Evolutionary conservation across 1,140 invertebrate genomes (phyloP).

Genomic region (Wasmannia auropunctata): DNA sequence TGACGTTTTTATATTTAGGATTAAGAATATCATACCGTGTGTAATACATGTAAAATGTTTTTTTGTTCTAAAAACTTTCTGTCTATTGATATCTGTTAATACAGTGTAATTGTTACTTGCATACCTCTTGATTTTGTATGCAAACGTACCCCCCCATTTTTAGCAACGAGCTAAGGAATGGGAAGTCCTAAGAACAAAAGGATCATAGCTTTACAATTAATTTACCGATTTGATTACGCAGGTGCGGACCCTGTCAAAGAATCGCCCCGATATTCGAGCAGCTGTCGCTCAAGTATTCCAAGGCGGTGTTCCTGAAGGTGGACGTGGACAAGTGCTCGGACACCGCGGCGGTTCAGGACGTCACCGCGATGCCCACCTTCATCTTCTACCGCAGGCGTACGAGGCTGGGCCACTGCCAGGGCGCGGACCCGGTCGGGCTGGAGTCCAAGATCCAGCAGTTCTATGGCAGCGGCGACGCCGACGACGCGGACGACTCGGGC

Average conservation of each 20-base stretch:
- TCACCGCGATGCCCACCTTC: slow-evolving; percentile 99
- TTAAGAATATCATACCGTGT: too few relatives aligned
- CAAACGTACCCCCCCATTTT: neutral
- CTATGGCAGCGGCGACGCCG: slow-evolving; percentile 90
- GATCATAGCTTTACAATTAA: neutral
- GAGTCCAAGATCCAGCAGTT: slow-evolving; percentile 96
- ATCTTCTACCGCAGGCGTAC: slow-evolving; percentile 95
- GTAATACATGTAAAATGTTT: too few relatives aligned
- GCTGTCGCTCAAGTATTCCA: slow-evolving; percentile 93
- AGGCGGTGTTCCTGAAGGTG: slow-evolving; percentile 97
- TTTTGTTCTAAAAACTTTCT: too few relatives aligned
- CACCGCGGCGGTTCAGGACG: slow-evolving; percentile 93
- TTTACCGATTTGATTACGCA: slow-evolving; percentile 78
- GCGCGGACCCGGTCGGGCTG: slow-evolving; percentile 92
- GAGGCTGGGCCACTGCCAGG: slow-evolving; percentile 93
- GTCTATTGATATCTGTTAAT: too few relatives aligned
- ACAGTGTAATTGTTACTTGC: neutral
- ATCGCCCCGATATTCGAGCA: slow-evolving; percentile 97
- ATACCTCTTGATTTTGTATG: neutral
- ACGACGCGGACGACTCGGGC: slow-evolving; percentile 88
- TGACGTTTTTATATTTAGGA: too few relatives aligned
- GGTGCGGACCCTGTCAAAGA: slow-evolving; percentile 97
- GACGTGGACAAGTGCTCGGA: slow-evolving; percentile 96
- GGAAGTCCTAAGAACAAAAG: neutral
- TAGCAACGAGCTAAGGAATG: neutral